A percentile compares a stretch with the other conserved stretches of the same genome.
phyloP scores from a whole-genome alignment of 2,113 vertebrate species.

The Burhinus bistriatus region DNA sequence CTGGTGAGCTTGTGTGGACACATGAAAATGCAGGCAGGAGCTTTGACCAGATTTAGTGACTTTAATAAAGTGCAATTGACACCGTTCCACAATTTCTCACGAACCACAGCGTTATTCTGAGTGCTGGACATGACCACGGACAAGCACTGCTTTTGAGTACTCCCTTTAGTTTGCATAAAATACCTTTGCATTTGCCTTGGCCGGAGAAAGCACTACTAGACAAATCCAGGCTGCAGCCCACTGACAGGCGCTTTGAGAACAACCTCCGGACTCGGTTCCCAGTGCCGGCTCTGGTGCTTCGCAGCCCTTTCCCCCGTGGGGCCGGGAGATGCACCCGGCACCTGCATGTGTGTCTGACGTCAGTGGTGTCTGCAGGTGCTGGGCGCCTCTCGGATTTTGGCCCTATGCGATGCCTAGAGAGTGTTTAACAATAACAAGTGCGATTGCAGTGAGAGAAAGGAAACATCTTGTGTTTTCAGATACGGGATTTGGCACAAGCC shows the following conservation, averaged over 20 bases:
- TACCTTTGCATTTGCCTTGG: background rate
- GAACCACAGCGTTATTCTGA: rapidly evolving
- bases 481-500: conserved; percentile 39
- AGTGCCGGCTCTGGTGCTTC: background rate
- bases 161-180: background rate
- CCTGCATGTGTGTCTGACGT: background rate
- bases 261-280: background rate
- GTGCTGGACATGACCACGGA: rapidly evolving
- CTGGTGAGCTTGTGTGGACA: background rate
- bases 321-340: background rate
- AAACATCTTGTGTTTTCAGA: conserved; percentile 66
- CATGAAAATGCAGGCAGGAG: background rate
- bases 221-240: background rate
- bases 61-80: background rate
- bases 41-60: background rate
- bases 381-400: background rate
- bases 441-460: conserved; percentile 45
- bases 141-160: background rate
- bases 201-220: rapidly evolving
- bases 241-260: background rate
- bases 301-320: background rate
- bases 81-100: rapidly evolving
- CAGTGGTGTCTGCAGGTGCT: background rate
- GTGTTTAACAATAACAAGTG: background rate
- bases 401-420: background rate